Evolutionary conservation across 2,797 vertebrate genomes (phyloP).

Genomic region (Craterocephalus amniculus): DNA sequence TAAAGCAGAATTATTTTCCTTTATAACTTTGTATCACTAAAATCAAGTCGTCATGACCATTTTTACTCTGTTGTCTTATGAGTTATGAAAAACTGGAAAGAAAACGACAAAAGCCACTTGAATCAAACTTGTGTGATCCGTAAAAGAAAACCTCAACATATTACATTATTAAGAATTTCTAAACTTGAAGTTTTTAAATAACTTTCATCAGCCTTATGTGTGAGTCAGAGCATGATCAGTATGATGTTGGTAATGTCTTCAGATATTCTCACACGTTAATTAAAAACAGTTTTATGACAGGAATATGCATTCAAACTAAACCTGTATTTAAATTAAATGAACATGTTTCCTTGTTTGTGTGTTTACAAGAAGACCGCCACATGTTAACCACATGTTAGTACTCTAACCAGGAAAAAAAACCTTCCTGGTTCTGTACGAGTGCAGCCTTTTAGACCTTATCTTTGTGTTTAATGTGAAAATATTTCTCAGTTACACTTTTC

Average conservation of each 20-base stretch:
- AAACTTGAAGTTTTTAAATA: neutral
- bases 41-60: neutral
- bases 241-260: neutral
- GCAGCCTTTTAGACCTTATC: no score
- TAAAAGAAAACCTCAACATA: slow-evolving; percentile 15
- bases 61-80: neutral
- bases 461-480: no score
- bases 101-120: no score
- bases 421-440: slow-evolving; percentile 10
- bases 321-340: no score
- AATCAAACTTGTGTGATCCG: slow-evolving; percentile 25
- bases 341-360: no score
- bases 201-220: neutral
- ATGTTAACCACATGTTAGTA: neutral
- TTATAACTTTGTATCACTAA: slow-evolving; percentile 17
- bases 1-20: slow-evolving; percentile 49
- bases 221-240: neutral
- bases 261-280: neutral
- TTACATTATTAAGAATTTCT: slow-evolving; percentile 40
- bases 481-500: no score
- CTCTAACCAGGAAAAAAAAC: neutral
- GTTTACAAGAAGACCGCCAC: neutral
- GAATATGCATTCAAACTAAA: neutral
- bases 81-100: neutral
- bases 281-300: neutral